Evolutionary conservation across 53 echinoderm and acorn worm species (phyloP).

Genomic region (Arbacia lixula): DNA sequence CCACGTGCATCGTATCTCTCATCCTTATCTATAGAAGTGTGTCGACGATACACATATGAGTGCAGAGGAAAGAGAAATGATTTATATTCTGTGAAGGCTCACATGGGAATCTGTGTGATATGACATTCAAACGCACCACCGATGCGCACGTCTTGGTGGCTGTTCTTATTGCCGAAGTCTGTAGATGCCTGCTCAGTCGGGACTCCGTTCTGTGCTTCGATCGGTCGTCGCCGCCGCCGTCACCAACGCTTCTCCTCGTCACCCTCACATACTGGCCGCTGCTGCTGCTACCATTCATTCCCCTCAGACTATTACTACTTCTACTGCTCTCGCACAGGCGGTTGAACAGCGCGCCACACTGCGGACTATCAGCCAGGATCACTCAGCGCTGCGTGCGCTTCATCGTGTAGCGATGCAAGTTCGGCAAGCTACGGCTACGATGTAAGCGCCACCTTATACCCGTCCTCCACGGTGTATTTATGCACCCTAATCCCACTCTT

Average conservation of each 20-base stretch:
- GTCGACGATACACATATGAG: too few relatives aligned
- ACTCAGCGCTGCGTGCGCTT: conserved; percentile 50
- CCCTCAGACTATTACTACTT: background rate
- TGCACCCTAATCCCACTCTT: background rate
- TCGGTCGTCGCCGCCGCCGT: background rate
- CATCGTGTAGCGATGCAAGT: conserved; percentile 51
- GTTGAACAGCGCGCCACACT: conserved; percentile 8
- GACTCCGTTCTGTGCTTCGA: background rate
- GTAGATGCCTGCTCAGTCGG: conserved; percentile 52
- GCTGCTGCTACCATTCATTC: too few relatives aligned
- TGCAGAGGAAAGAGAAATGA: too few relatives aligned
- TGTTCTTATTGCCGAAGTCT: conserved; percentile 14
- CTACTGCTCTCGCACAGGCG: background rate
- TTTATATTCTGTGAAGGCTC: conserved; percentile 24
- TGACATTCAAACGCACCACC: conserved; percentile 48
- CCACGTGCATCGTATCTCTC: too few relatives aligned
- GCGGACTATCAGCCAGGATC: background rate
- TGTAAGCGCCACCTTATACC: conserved; percentile 37
- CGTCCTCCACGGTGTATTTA: background rate
- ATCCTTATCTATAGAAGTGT: too few relatives aligned
- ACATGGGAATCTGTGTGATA: conserved; percentile 50
- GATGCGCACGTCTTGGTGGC: conserved; percentile 50
- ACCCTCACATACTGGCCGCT: background rate
- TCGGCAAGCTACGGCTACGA: conserved; percentile 40
- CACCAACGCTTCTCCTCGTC: background rate